A percentile compares a stretch with the other conserved stretches of the same genome.
phyloP scores from a whole-genome alignment of 2,113 vertebrate genomes.

The Aspidoscelis tigris region DNA sequence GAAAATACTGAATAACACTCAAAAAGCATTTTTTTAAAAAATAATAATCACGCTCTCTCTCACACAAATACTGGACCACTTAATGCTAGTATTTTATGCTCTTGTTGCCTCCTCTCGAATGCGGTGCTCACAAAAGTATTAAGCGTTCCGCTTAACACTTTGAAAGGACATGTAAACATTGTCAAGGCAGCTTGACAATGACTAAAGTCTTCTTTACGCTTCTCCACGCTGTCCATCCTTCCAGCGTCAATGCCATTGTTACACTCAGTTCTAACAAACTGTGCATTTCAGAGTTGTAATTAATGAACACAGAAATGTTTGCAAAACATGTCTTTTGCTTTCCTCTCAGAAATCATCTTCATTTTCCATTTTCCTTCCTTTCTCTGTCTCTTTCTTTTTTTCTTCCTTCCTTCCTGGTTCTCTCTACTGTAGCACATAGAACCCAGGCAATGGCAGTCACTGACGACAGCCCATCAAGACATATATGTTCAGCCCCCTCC shows the following conservation, averaged over 20 bases:
- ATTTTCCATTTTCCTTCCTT: background rate
- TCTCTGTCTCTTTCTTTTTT: too few species aligned
- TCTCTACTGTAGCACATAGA: background rate
- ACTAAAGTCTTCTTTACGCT: background rate
- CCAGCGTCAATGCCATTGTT: background rate
- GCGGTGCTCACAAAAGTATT: too few species aligned
- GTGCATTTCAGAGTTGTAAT: background rate
- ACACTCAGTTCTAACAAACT: background rate
- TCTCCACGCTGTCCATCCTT: background rate
- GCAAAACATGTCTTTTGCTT: background rate
- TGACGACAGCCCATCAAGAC: slow-evolving; percentile 19
- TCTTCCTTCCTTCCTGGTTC: background rate
- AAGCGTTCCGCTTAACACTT: too few species aligned
- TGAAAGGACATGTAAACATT: too few species aligned
- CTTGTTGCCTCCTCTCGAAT: too few species aligned
- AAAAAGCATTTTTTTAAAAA: too few species aligned
- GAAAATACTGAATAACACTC: too few species aligned
- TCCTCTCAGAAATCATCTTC: background rate
- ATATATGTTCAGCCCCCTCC: slow-evolving; percentile 19
- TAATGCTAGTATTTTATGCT: too few species aligned
- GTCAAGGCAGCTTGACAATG: too few species aligned
- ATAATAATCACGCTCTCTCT: too few species aligned
- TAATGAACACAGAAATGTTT: slow-evolving; percentile 14
- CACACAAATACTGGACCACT: too few species aligned
- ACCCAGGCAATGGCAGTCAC: slow-evolving; percentile 16